phyloP scores from a whole-genome alignment of 2,113 vertebrate genomes.

The Gopherus evgoodei region DNA sequence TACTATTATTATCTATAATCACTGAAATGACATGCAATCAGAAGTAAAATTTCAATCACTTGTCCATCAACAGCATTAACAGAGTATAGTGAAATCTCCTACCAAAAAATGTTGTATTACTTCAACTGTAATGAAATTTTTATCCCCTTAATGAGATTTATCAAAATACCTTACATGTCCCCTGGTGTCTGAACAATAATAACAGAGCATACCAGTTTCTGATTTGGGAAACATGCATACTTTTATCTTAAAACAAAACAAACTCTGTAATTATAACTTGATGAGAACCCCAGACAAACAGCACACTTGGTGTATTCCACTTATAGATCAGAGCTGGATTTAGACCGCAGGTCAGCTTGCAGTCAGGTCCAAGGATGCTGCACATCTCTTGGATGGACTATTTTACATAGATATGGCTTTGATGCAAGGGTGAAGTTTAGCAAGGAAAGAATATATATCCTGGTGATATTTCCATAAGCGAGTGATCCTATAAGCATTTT shows the following conservation, averaged over 20 bases:
- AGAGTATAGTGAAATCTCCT: conserved; percentile 2
- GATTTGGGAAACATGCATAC: background rate
- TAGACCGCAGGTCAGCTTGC: background rate
- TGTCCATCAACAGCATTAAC: background rate
- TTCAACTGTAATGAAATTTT: conserved; percentile 8
- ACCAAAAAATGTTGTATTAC: background rate
- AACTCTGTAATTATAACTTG: background rate
- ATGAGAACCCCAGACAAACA: background rate
- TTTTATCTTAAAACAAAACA: background rate
- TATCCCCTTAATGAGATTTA: conserved; percentile 16
- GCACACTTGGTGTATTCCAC: background rate
- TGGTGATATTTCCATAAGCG: background rate
- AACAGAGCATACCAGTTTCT: background rate
- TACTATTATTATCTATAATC: too few relatives aligned
- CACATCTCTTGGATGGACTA: background rate
- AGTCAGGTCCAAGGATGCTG: background rate
- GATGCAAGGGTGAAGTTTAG: background rate
- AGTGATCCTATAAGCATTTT: background rate
- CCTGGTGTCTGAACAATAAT: background rate
- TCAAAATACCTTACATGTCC: background rate
- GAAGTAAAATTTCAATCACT: background rate
- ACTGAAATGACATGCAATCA: background rate
- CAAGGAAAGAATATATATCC: background rate
- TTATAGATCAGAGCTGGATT: background rate
- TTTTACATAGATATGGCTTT: background rate